Percentiles rank a stretch among this genome's conserved stretches.
Evolutionary conservation across 1,140 invertebrate genomes (phyloP).

Genomic region (Diachasma alloeum): DNA sequence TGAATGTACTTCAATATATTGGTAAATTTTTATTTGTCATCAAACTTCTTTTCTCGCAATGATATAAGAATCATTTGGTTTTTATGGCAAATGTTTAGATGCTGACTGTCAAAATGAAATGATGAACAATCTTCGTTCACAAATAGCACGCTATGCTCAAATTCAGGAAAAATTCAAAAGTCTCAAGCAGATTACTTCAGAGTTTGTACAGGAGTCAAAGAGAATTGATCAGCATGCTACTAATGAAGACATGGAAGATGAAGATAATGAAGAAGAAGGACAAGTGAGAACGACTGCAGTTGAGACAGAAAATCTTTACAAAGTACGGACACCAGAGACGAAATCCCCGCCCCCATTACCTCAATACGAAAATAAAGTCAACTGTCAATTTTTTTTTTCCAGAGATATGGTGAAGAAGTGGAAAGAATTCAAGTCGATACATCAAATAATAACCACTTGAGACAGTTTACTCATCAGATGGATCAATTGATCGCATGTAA

Average conservation of each 20-base stretch:
- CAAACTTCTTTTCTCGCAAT: background rate
- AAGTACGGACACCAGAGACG: background rate
- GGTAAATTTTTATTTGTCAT: background rate
- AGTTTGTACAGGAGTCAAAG: background rate
- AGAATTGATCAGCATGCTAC: background rate
- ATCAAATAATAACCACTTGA: background rate
- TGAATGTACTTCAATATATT: background rate
- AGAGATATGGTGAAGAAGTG: background rate
- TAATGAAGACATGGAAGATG: background rate
- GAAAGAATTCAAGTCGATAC: background rate
- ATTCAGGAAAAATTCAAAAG: background rate
- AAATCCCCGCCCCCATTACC: background rate
- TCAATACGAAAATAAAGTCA: background rate
- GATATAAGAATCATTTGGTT: too few relatives aligned
- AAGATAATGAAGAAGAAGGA: background rate
- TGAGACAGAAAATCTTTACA: background rate
- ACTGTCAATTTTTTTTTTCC: background rate
- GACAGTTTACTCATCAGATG: background rate
- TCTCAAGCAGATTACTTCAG: background rate
- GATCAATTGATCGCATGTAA: background rate
- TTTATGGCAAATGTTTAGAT: background rate
- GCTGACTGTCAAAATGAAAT: background rate
- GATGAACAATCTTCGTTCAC: background rate
- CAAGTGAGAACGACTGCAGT: background rate
- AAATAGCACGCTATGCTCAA: background rate